Evolutionary conservation across 2,888 invertebrate genomes (phyloP).

Genomic region (Conomelus anceps): DNA sequence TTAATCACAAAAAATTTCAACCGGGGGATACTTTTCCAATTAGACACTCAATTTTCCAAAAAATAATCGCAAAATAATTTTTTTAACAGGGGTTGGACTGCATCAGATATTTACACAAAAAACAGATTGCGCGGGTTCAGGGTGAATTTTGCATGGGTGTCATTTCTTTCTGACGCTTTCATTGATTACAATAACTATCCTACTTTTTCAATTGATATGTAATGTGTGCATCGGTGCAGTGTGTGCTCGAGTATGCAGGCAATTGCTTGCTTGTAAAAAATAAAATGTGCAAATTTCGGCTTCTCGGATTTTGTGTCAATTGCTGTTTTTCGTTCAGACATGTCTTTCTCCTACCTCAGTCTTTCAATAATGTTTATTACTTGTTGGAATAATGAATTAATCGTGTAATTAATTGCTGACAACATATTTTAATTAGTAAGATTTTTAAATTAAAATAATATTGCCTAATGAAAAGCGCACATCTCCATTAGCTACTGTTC

Average conservation of each 20-base stretch:
- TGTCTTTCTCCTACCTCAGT: background rate
- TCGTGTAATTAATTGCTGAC: background rate
- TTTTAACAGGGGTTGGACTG: background rate
- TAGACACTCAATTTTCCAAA: background rate
- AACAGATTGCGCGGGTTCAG: background rate
- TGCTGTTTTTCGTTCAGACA: background rate
- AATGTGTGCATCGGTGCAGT: too few species aligned
- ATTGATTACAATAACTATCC: background rate
- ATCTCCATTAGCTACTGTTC: background rate
- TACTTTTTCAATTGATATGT: background rate
- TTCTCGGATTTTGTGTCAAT: background rate
- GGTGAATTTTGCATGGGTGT: background rate
- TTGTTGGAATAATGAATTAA: background rate
- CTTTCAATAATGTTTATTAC: background rate
- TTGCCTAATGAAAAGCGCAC: background rate
- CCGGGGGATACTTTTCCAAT: too few species aligned
- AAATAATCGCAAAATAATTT: background rate
- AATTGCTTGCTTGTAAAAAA: background rate
- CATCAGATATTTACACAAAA: background rate
- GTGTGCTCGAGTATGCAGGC: background rate
- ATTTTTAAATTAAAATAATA: background rate
- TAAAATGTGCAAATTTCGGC: background rate
- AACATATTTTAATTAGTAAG: background rate
- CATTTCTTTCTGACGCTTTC: background rate
- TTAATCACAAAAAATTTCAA: too few species aligned